Base-by-base conservation (phyloP, 2,113 vertebrate species). In the Alexandromys fortis region DNA sequence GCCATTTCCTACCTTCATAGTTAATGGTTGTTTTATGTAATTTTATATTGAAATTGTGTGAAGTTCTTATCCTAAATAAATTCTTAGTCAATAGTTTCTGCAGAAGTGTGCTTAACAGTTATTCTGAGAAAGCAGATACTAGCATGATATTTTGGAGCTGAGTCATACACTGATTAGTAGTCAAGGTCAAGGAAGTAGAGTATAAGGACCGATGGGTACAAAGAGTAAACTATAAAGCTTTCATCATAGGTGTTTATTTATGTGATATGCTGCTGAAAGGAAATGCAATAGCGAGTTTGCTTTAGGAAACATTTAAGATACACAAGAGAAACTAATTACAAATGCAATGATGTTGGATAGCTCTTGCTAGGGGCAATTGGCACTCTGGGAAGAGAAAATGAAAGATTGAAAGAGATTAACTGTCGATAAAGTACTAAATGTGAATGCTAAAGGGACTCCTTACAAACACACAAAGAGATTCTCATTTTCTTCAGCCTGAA, bases 321-420 rank as follows among this genome's bases (percentile, higher is more conserved):
- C 10, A 38, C 9, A 22, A 76, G 58, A 70, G 67, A 93, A 33
- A 86, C 47, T 82, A 24, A 85, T 91, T 93, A 85, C 33, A 67
- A 96, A 14, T 72, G 30, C 67, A 92, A 0, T 90, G 91, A 21
- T 35, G 55, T 30, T 81, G 30, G 30, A 63, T 86, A 82, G 67
- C 82, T 35, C 89, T 77, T 83, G 12, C 61, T 90, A 76, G 82
- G 42, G 35, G 52, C 52, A 90, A 47, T 4, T 97, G 61, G 91
- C 77, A 63, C 26, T 90, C 86, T 95, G 63, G 10, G 70, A 92
- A 92, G 52, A 90, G 10, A 87, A 19, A 92, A 83, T 82, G 55
- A 90, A 92, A 87, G 79, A 58, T 24, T 83, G n/a, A 82, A 52
- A 33, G 79, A 90, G 42, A 78, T 61, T 65, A 93, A 55, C 35